A percentile compares a stretch with the other conserved stretches of the same genome.
phyloP scores from a whole-genome alignment of 2,113 vertebrate species.

The Sceloporus tristichus region DNA sequence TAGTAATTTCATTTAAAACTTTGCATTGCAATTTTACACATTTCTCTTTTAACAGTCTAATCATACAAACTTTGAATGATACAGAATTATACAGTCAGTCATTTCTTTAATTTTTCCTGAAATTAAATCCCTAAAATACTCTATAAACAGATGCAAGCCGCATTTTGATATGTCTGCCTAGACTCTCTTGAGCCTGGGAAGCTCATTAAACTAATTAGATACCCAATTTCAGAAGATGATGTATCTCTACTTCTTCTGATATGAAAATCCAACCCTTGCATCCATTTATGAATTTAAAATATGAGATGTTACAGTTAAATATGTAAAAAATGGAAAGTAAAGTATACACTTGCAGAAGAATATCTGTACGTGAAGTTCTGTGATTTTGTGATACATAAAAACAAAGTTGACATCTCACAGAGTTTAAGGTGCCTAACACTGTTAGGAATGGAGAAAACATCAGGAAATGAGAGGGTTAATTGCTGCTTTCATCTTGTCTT shows the following conservation, averaged over 20 bases:
- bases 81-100: neutral
- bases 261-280: neutral
- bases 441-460: neutral
- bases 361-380: neutral
- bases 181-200: neutral
- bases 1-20: conserved; percentile 1
- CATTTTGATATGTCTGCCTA: conserved; percentile 8
- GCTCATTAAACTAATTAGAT: conserved; percentile 26
- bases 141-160: conserved; percentile 2
- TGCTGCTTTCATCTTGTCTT: neutral
- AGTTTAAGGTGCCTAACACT: neutral
- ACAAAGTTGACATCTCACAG: neutral
- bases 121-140: neutral
- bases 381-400: neutral
- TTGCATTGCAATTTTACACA: conserved; percentile 2
- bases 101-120: neutral
- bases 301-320: neutral
- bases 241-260: neutral
- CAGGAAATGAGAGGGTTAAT: neutral
- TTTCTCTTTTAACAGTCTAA: neutral
- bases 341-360: neutral
- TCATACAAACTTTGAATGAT: neutral
- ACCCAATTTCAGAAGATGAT: conserved; percentile 10
- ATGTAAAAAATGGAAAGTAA: neutral
- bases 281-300: conserved; percentile 12